Evolutionary conservation across 2,888 invertebrate species (phyloP).

Genomic region (Thecophora atra): DNA sequence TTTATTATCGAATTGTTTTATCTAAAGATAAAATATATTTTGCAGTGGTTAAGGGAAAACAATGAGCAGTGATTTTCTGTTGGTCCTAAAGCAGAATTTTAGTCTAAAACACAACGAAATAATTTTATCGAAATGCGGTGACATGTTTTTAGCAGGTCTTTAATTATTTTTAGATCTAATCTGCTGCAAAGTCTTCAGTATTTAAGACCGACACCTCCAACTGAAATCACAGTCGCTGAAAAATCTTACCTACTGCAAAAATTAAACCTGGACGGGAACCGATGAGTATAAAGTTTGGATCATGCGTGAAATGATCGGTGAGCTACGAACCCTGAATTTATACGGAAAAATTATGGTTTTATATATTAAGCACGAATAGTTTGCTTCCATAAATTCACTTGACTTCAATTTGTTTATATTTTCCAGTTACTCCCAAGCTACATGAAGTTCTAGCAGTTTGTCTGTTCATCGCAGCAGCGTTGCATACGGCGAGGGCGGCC

Average conservation of each 20-base stretch:
- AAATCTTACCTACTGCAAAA: slow-evolving; percentile 1
- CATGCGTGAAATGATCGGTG: slow-evolving; percentile 3
- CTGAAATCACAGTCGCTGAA: background rate
- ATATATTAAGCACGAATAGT: too few relatives aligned
- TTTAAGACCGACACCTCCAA: slow-evolving; percentile 2
- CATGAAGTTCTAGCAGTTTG: slow-evolving; percentile 33
- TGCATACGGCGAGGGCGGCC: slow-evolving; percentile 37
- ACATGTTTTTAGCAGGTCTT: too few relatives aligned
- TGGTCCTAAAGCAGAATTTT: too few relatives aligned
- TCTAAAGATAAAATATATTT: too few relatives aligned
- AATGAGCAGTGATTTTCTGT: too few relatives aligned
- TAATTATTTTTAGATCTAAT: slow-evolving; percentile 5
- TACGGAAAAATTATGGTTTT: background rate
- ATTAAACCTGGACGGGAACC: background rate
- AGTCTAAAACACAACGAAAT: too few relatives aligned
- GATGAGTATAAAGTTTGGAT: background rate
- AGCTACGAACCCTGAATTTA: background rate
- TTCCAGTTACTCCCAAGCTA: slow-evolving; percentile 39
- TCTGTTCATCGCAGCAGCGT: slow-evolving; percentile 27
- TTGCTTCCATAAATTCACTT: too few relatives aligned
- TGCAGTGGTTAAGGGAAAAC: too few relatives aligned
- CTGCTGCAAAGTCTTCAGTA: background rate
- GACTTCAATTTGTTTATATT: background rate
- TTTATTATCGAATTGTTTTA: too few relatives aligned
- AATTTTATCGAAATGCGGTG: too few relatives aligned